Evolutionary conservation across 2,888 invertebrate species (phyloP).

Genomic region (Cantharis rufa): DNA sequence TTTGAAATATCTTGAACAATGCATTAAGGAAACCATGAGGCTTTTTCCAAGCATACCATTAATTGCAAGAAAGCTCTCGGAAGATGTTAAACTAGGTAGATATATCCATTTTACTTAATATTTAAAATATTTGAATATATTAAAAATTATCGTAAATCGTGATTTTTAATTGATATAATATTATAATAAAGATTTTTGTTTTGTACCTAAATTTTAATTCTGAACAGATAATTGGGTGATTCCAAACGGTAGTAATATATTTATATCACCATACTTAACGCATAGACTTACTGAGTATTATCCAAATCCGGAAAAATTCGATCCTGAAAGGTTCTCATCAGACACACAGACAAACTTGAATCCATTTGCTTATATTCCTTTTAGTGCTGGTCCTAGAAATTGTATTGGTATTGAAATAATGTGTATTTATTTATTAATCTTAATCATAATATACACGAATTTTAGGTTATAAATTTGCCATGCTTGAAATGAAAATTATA

Average conservation of each 20-base stretch:
- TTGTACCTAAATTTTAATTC: neutral
- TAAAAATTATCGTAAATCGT: no score
- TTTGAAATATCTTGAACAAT: slow-evolving; percentile 70
- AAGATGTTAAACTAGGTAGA: slow-evolving; percentile 63
- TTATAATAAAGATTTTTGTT: no score
- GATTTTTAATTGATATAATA: no score
- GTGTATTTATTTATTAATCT: neutral
- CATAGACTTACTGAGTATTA: slow-evolving; percentile 62
- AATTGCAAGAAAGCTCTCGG: slow-evolving; percentile 63
- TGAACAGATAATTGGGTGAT: slow-evolving; percentile 54
- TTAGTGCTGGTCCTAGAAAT: slow-evolving; percentile 65
- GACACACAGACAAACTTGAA: slow-evolving; percentile 58
- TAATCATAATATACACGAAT: slow-evolving; percentile 2
- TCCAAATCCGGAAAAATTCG: slow-evolving; percentile 61
- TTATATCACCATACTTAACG: slow-evolving; percentile 61
- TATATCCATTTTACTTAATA: no score
- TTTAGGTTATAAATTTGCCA: slow-evolving; percentile 63
- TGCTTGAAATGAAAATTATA: slow-evolving; percentile 64
- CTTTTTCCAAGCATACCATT: slow-evolving; percentile 71
- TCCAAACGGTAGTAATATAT: slow-evolving; percentile 61
- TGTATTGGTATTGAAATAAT: slow-evolving; percentile 52
- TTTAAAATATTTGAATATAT: no score
- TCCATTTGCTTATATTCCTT: slow-evolving; percentile 63
- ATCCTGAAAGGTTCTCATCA: slow-evolving; percentile 61
- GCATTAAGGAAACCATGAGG: slow-evolving; percentile 70